These are phyloP conservation scores for Tricholauxania praeusta DNA, from an alignment of 2,888 invertebrate species.

Conservation along the genomic window DNA sequence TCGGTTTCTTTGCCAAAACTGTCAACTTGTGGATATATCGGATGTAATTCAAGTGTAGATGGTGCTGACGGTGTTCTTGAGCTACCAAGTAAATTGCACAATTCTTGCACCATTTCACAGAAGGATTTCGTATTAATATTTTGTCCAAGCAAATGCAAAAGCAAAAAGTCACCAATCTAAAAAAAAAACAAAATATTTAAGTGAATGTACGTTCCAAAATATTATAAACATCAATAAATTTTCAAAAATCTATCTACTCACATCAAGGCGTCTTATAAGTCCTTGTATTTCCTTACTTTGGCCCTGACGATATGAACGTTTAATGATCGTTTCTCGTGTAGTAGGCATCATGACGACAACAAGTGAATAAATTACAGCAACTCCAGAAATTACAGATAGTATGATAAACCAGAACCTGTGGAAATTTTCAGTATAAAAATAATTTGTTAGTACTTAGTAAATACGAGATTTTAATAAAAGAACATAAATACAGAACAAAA, in stretches of 20 bases:
- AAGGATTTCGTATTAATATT: constrained; percentile 87
- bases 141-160: constrained; percentile 86
- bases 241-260: constrained; percentile 58
- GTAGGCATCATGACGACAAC: constrained; percentile 84
- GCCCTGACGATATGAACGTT: constrained; percentile 82
- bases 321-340: constrained; percentile 84
- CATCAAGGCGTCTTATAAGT: constrained; percentile 85
- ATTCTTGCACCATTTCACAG: constrained; percentile 83
- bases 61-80: constrained; percentile 87
- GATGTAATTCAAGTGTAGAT: constrained; percentile 87
- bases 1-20: constrained; percentile 73
- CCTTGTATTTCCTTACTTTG: constrained; percentile 80
- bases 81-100: constrained; percentile 70
- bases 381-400: constrained; percentile 79
- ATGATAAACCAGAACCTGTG: constrained; percentile 85
- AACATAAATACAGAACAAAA: too few relatives aligned
- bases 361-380: constrained; percentile 84
- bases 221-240: background rate
- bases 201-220: too few relatives aligned
- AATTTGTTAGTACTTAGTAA: background rate
- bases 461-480: background rate
- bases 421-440: constrained; percentile 11
- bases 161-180: constrained; percentile 88
- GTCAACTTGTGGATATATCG: constrained; percentile 84
- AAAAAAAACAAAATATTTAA: constrained; percentile 54